Evolutionary conservation across 2,797 vertebrate species (phyloP).

Genomic region (Amblyraja radiata): DNA sequence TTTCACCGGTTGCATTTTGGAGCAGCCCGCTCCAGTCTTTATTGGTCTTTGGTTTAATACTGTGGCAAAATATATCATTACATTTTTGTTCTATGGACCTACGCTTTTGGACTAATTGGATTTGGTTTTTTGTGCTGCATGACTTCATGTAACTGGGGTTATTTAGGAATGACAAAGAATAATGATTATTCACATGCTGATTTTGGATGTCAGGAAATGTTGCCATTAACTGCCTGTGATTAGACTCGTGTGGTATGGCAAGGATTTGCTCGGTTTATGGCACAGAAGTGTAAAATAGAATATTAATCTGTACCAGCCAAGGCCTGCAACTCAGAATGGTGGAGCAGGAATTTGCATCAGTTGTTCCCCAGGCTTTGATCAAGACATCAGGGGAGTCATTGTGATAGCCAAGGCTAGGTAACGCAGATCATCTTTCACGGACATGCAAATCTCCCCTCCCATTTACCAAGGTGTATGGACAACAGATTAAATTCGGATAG

Average conservation of each 20-base stretch:
- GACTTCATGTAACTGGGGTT: neutral
- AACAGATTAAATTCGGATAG: neutral
- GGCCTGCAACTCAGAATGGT: neutral
- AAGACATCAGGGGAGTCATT: slow-evolving; percentile 21
- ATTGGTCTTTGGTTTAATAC: neutral
- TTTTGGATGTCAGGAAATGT: neutral
- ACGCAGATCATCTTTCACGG: slow-evolving; percentile 43
- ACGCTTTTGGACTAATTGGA: neutral
- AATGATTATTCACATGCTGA: no score
- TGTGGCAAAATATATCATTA: neutral
- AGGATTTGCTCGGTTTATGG: neutral
- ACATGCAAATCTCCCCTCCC: neutral
- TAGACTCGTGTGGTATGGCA: neutral
- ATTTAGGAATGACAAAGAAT: no score
- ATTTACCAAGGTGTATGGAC: neutral
- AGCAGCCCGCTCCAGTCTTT: slow-evolving; percentile 1
- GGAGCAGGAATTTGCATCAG: neutral
- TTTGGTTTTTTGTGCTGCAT: neutral
- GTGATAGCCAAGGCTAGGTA: slow-evolving; percentile 46
- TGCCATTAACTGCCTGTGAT: neutral
- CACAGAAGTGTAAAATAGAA: neutral
- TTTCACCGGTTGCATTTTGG: neutral
- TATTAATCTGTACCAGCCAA: neutral
- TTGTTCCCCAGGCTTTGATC: neutral
- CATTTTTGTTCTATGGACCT: neutral